phyloP scores from a whole-genome alignment of 2,888 invertebrate genomes.

The Calameuta filiformis region DNA sequence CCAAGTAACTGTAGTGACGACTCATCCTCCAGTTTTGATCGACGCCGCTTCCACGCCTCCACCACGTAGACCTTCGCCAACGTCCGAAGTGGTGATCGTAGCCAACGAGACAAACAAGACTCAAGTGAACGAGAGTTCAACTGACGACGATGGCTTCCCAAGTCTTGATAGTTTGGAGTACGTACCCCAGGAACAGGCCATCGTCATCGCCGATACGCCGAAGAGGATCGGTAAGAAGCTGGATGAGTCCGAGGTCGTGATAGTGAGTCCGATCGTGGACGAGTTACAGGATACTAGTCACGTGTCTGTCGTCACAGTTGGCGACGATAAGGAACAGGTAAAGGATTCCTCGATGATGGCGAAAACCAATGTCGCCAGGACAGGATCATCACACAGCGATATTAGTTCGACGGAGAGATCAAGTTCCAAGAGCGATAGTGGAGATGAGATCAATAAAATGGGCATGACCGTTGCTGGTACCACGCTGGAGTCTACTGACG shows the following conservation, averaged over 20 bases:
- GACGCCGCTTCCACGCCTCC: constrained; percentile 78
- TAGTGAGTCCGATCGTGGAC: constrained; percentile 77
- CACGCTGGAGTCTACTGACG: constrained; percentile 56
- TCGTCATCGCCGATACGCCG: constrained; percentile 62
- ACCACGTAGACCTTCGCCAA: constrained; percentile 75
- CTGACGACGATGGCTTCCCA: constrained; percentile 79
- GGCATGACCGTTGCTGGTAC: constrained; percentile 68
- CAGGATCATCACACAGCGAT: constrained; percentile 53
- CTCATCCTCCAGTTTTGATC: constrained; percentile 82
- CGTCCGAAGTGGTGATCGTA: constrained; percentile 82
- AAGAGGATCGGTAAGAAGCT: constrained; percentile 73
- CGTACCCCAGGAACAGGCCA: constrained; percentile 60
- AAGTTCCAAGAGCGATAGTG: constrained; percentile 51
- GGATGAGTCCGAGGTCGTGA: constrained; percentile 88
- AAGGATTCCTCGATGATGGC: constrained; percentile 74
- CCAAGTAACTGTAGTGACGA: constrained; percentile 85
- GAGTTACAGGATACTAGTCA: constrained; percentile 81
- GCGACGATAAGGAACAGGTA: constrained; percentile 79
- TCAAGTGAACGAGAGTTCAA: constrained; percentile 75
- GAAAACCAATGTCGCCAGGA: constrained; percentile 61
- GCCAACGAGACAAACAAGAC: constrained; percentile 82
- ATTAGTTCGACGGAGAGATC: constrained; percentile 42
- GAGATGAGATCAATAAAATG: constrained; percentile 64
- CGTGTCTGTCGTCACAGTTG: constrained; percentile 91
- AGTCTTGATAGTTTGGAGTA: constrained; percentile 82